phyloP scores from a whole-genome alignment of 2,113 vertebrate genomes.

The Anguilla rostrata region DNA sequence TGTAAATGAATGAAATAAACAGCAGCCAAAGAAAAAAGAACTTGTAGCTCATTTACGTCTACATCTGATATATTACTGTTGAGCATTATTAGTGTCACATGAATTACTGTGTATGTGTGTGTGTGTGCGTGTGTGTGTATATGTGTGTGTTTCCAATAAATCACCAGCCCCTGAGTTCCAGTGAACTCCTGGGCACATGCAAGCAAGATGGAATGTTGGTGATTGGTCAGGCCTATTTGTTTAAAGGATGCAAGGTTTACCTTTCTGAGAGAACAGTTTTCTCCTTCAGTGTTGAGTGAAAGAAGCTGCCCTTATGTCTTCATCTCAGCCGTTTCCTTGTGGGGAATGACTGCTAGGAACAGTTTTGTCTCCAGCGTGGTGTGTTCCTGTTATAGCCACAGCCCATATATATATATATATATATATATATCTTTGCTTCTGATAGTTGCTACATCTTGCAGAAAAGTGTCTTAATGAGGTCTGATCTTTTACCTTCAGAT shows the following conservation, averaged over 20 bases:
- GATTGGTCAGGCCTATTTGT: background rate
- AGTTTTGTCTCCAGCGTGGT: no score
- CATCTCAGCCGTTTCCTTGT: background rate
- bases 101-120: background rate
- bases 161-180: background rate
- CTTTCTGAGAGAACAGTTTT: background rate
- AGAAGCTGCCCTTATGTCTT: background rate
- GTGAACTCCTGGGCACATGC: background rate
- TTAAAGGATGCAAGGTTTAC: background rate
- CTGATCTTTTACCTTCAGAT: no score
- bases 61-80: background rate
- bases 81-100: background rate
- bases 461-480: no score
- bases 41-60: background rate
- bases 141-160: background rate
- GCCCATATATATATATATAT: no score
- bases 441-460: no score
- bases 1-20: background rate
- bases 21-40: background rate
- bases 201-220: background rate
- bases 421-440: no score
- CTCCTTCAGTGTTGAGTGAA: background rate
- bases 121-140: background rate
- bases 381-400: no score
- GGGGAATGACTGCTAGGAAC: background rate